Base-by-base conservation (phyloP, 2,113 vertebrate species). In the Etheostoma spectabile region DNA sequence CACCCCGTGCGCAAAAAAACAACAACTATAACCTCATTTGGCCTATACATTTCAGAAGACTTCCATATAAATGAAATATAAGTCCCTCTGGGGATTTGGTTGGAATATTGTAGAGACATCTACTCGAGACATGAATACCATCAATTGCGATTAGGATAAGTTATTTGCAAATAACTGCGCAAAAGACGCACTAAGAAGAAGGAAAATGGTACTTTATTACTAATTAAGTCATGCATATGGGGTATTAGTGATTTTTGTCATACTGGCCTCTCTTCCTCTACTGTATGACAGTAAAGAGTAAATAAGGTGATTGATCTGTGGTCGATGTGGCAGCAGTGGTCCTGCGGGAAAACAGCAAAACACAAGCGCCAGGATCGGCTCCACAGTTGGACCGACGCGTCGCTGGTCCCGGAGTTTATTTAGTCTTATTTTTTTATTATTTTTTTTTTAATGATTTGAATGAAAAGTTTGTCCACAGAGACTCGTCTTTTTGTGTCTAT, bases 301-400 rank as follows among this genome's bases (percentile, higher is more conserved):
- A 89, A 92, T 88, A 88, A 89, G 68, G 59, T 88, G 92, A 94
- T 95, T 93, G 93, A 94, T 94, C 89, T 87, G 89, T 85, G 88
- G 80, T 86, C 85, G 77, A 38, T 42, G 75, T 86, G 90, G 63
- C 84, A 74, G 77, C 82, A 38, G 72, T 33, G 79, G 66, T 91
- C 91, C 86, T 67, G 59, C 52, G 84, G 87, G 90, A 84, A 66
- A 89, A 74, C 81, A 77, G 24, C 71, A 72, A 59, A 79, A 73
- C 73, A 71, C 71, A 69, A 79, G 49, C 76, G 70, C 60, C 52
- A 45, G 57, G 72, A 75, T 51, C 80, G 80, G 65, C 79, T 87
- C 46, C 53, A 42, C 82, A 61, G 68, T 71, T 63, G 79, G 76
- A 74, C 78, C 61, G 35, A 14, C 68, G 48, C 57, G 52, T 24